A percentile compares a stretch with the other conserved stretches of the same genome.
Evolutionary conservation across 2,113 vertebrate genomes (phyloP).

Genomic region (Suricata suricatta): DNA sequence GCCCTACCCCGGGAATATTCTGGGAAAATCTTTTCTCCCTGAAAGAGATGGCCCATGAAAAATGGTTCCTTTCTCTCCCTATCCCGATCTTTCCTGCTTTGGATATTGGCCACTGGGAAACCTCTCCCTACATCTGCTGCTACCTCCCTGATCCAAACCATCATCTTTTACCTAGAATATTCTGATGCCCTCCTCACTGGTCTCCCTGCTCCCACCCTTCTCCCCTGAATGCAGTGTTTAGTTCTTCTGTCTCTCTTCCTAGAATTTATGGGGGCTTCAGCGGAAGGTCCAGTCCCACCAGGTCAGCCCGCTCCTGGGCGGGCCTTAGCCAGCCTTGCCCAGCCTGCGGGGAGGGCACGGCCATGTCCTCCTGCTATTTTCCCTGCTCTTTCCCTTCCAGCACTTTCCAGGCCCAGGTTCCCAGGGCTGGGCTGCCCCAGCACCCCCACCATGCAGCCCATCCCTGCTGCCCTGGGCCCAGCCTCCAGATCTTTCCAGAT

Average conservation of each 20-base stretch:
- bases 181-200: neutral
- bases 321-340: neutral
- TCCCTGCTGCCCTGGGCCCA: neutral
- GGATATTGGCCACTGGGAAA: neutral
- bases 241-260: neutral
- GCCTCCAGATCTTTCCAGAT: neutral
- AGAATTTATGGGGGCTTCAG: neutral
- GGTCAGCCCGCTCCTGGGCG: neutral
- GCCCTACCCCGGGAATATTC: neutral
- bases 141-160: too few relatives aligned
- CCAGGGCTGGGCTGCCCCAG: neutral
- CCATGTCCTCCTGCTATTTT: neutral
- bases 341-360: rapidly evolving
- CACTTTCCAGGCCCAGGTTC: neutral
- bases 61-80: rapidly evolving
- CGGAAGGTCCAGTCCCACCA: neutral
- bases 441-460: rapidly evolving
- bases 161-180: neutral
- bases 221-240: rapidly evolving
- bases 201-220: neutral
- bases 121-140: neutral
- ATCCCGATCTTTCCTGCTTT: neutral
- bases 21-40: neutral
- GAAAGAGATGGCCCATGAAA: rapidly evolving
- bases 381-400: neutral